phyloP scores from a whole-genome alignment of 2,113 vertebrate genomes.

The Bos javanicus region DNA sequence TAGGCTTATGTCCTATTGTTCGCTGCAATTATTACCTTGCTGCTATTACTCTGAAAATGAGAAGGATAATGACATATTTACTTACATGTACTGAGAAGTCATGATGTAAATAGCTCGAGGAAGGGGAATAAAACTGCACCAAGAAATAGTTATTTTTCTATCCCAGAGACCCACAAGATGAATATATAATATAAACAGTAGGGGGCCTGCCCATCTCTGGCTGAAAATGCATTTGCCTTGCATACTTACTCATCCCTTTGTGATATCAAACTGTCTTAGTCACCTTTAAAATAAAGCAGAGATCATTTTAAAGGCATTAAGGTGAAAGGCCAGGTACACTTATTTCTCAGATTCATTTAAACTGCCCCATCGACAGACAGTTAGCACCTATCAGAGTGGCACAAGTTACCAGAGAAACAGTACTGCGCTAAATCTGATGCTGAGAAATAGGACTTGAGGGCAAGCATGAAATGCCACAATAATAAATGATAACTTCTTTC shows the following conservation, averaged over 20 bases:
- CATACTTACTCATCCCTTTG: slow-evolving; percentile 58
- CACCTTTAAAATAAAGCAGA: slow-evolving; percentile 52
- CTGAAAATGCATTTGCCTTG: slow-evolving; percentile 64
- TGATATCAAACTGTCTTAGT: slow-evolving; percentile 64
- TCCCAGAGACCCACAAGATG: slow-evolving; percentile 7
- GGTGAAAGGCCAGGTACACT: slow-evolving; percentile 49
- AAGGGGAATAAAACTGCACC: not conserved
- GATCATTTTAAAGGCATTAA: slow-evolving; percentile 65
- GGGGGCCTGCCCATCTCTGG: not conserved
- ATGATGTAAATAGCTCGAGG: not conserved
- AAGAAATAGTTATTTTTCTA: slow-evolving; percentile 46
- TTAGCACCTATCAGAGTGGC: slow-evolving; percentile 29
- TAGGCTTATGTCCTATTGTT: not conserved
- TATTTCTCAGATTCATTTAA: slow-evolving; percentile 48
- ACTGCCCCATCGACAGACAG: not conserved
- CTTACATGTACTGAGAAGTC: not conserved
- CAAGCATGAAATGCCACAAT: not conserved
- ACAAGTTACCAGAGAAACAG: not conserved
- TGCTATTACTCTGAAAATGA: slow-evolving; percentile 8
- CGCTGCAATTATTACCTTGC: not conserved
- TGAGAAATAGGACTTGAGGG: not conserved
- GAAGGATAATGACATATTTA: slow-evolving; percentile 35
- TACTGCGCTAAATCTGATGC: not conserved
- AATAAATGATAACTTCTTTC: slow-evolving; percentile 13
- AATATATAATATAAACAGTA: slow-evolving; percentile 62